Evolutionary conservation across 1,140 invertebrate genomes (phyloP).

Genomic region (Nomia melanderi): DNA sequence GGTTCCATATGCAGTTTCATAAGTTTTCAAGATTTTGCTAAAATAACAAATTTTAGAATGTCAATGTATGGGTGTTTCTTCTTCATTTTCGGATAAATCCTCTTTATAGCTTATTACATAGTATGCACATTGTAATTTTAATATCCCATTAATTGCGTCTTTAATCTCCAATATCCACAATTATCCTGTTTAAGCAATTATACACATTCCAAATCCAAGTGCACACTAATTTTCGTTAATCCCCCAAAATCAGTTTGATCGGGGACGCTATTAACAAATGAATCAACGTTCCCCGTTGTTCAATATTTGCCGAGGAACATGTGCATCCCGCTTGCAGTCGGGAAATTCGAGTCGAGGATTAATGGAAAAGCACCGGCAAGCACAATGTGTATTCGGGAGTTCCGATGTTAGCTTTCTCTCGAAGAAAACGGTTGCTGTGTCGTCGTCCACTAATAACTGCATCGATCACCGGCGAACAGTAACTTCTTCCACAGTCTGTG

Average conservation of each 20-base stretch:
- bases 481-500: conserved; percentile 47
- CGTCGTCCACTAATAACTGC: conserved; percentile 43
- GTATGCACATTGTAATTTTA: no score
- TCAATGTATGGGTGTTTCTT: no score
- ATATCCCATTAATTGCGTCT: no score
- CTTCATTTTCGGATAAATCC: no score
- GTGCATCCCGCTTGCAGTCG: background rate
- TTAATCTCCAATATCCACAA: no score
- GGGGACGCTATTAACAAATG: background rate
- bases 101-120: no score
- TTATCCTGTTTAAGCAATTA: no score
- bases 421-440: conserved; percentile 8
- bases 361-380: conserved; percentile 13
- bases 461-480: conserved; percentile 48
- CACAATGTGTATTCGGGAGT: conserved; percentile 10
- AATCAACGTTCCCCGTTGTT: background rate
- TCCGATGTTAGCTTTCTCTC: conserved; percentile 27
- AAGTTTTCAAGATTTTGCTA: no score
- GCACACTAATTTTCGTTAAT: background rate
- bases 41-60: no score
- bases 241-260: background rate
- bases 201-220: no score
- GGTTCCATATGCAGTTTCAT: no score
- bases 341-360: background rate
- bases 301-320: background rate